Conservation (phyloP, 37 sponge, comb jelly and placozoan genomes). For the Chondrilla cf. caribensis region DNA sequence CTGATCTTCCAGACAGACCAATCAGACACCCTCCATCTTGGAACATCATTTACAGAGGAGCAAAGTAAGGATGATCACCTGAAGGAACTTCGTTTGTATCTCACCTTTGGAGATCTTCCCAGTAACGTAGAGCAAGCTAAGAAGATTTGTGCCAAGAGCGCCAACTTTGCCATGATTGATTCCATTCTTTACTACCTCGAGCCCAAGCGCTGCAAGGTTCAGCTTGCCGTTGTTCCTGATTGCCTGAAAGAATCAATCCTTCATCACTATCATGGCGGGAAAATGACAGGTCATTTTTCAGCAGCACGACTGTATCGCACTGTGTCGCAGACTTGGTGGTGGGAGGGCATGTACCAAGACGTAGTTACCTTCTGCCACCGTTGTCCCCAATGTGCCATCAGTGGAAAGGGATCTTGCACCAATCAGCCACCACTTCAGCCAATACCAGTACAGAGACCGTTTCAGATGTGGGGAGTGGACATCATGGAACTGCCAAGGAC, state of each 20-base stretch:
- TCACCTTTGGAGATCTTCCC: constrained; percentile 24
- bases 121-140: neutral
- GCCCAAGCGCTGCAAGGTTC: constrained; percentile 18
- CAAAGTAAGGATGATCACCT: constrained; percentile 49
- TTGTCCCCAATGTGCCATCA: constrained; percentile 55
- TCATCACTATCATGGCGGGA: constrained; percentile 34
- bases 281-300: constrained; percentile 43
- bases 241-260: constrained; percentile 22
- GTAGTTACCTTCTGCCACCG: neutral
- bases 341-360: constrained; percentile 43
- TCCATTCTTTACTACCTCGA: constrained; percentile 42
- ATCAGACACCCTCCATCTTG: neutral
- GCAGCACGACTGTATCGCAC: constrained; percentile 31
- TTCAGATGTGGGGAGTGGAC: constrained; percentile 51
- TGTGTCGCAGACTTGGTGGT: constrained; percentile 39
- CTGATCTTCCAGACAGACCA: neutral
- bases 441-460: constrained; percentile 47
- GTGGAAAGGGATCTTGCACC: constrained; percentile 9
- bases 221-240: constrained; percentile 43
- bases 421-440: constrained; percentile 39
- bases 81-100: constrained; percentile 1
- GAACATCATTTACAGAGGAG: constrained; percentile 8
- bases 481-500: constrained; percentile 49
- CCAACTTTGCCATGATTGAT: constrained; percentile 20
- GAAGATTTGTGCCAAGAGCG: constrained; percentile 2